Evolutionary conservation across 2,113 vertebrate genomes (phyloP).

Genomic region (Cyphomyrus discorhynchus): DNA sequence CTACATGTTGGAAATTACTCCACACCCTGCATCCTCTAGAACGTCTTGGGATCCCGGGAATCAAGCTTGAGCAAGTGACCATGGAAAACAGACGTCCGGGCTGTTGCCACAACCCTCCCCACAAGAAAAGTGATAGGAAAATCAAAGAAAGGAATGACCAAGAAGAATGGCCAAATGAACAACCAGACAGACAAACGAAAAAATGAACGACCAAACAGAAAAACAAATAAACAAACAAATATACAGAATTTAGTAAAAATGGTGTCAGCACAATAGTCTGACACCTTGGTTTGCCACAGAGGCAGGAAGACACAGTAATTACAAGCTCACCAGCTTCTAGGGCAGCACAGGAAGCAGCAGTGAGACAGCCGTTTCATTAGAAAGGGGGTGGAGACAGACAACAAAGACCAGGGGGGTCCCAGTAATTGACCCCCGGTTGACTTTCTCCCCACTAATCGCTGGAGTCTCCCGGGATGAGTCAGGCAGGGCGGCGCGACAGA

Average conservation of each 20-base stretch:
- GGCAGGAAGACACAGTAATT: neutral
- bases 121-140: neutral
- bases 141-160: neutral
- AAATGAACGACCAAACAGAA: neutral
- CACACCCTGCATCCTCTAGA: neutral
- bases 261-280: neutral
- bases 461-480: slow-evolving; percentile 21
- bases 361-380: neutral
- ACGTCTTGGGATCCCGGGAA: neutral
- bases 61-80: neutral
- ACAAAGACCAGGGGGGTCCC: slow-evolving; percentile 38
- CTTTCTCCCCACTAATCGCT: slow-evolving; percentile 29
- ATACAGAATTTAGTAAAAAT: neutral
- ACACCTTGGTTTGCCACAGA: neutral
- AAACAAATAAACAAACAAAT: neutral
- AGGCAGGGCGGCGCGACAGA: neutral
- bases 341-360: slow-evolving; percentile 36
- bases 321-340: neutral
- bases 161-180: neutral
- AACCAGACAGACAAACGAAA: neutral
- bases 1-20: neutral
- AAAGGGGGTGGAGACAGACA: neutral
- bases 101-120: neutral
- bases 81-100: neutral
- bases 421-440: slow-evolving; percentile 45